Conservation (phyloP, 2,113 vertebrate genomes). For the Paramisgurnus dabryanus region DNA sequence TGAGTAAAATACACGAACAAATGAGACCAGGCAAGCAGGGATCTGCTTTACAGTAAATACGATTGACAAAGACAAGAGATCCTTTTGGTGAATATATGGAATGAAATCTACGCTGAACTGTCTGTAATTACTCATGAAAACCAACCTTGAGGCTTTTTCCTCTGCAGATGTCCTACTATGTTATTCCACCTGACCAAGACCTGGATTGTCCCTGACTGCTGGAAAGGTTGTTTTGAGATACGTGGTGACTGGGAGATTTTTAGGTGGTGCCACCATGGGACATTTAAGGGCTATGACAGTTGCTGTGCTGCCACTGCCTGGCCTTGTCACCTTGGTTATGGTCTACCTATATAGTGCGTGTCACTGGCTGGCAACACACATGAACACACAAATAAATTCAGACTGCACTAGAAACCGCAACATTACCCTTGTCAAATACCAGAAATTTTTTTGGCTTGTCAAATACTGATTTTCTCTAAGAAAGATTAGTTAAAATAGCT, state of each 20-base stretch:
- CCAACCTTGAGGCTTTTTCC: conserved; percentile 30
- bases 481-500: too few relatives aligned
- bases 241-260: conserved; percentile 64
- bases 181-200: conserved; percentile 55
- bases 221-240: conserved; percentile 57
- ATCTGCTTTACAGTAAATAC: conserved; percentile 30
- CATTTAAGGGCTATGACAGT: conserved; percentile 64
- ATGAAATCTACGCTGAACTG: conserved; percentile 32
- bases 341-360: conserved; percentile 20
- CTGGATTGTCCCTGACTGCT: conserved; percentile 57
- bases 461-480: too few relatives aligned
- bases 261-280: conserved; percentile 42
- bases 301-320: conserved; percentile 57
- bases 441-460: not conserved
- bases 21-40: conserved; percentile 31
- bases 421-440: not conserved
- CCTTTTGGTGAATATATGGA: conserved; percentile 31
- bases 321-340: conserved; percentile 56
- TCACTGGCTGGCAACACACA: conserved; percentile 40
- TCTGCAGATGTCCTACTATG: conserved; percentile 55
- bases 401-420: not conserved
- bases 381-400: not conserved
- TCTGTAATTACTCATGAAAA: conserved; percentile 49
- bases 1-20: conserved; percentile 43
- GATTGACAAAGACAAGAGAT: conserved; percentile 47